Conservation (phyloP, 2,888 invertebrate species). For the Nysson spinosus region DNA sequence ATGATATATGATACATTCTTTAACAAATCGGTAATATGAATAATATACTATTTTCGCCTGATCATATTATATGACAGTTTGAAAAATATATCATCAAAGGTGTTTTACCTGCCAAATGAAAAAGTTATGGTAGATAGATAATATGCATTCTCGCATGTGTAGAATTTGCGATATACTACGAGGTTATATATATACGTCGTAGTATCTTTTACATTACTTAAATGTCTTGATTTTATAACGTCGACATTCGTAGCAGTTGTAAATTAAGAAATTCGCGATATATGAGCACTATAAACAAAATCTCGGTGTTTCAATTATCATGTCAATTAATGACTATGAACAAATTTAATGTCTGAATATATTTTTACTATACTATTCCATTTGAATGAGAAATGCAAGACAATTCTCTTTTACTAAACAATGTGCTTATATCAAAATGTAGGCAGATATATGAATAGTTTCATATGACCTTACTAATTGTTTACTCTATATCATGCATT, state of each 20-base stretch:
- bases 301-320: constrained; percentile 4
- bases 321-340: constrained; percentile 34
- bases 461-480: too few species aligned
- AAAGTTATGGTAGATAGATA: too few species aligned
- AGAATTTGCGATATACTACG: too few species aligned
- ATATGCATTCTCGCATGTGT: too few species aligned
- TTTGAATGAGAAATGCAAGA: constrained; percentile 12
- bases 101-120: constrained; percentile 6
- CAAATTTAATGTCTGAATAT: constrained; percentile 12
- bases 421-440: constrained; percentile 10
- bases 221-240: too few species aligned
- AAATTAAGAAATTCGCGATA: neutral
- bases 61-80: constrained; percentile 23
- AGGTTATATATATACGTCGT: too few species aligned
- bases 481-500: constrained; percentile 15
- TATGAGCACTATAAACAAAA: neutral
- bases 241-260: too few species aligned
- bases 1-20: constrained; percentile 10
- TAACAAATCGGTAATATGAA: constrained; percentile 8
- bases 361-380: constrained; percentile 16
- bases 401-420: constrained; percentile 24
- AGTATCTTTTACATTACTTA: too few species aligned
- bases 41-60: neutral
- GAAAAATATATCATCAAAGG: constrained; percentile 22
- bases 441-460: constrained; percentile 1